phyloP scores from a whole-genome alignment of 1,140 invertebrate genomes.

The Araneus ventricosus region DNA sequence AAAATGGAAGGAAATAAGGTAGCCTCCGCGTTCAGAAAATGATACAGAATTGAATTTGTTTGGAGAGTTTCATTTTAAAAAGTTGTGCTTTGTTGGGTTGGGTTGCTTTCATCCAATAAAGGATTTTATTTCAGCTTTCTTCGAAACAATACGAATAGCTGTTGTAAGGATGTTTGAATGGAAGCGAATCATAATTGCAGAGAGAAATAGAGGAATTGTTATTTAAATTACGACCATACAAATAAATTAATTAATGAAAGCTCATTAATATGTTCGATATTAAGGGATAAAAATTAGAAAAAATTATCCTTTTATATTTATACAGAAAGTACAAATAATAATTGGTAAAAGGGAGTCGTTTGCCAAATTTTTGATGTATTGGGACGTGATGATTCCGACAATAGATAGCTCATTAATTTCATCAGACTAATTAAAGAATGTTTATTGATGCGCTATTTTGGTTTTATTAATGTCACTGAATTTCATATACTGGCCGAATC shows the following conservation, averaged over 20 bases:
- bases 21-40: background rate
- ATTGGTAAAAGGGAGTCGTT: too few species aligned
- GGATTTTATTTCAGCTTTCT: background rate
- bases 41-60: slow-evolving; percentile 5
- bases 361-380: too few species aligned
- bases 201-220: background rate
- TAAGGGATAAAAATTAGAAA: too few species aligned
- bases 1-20: background rate
- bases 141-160: background rate
- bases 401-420: too few species aligned
- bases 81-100: background rate
- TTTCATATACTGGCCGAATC: too few species aligned
- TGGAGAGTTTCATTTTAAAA: slow-evolving; percentile 11
- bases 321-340: too few species aligned
- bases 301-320: too few species aligned
- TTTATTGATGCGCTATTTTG: too few species aligned
- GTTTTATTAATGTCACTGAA: too few species aligned
- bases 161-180: background rate
- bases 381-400: too few species aligned
- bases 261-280: too few species aligned
- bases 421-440: too few species aligned
- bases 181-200: background rate
- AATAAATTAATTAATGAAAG: background rate
- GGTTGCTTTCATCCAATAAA: background rate
- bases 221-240: background rate